A percentile compares a stretch with the other conserved stretches of the same genome.
These are phyloP conservation scores for Coremacera marginata DNA, from an alignment of 2,888 invertebrate genomes.

Conservation along the genomic window DNA sequence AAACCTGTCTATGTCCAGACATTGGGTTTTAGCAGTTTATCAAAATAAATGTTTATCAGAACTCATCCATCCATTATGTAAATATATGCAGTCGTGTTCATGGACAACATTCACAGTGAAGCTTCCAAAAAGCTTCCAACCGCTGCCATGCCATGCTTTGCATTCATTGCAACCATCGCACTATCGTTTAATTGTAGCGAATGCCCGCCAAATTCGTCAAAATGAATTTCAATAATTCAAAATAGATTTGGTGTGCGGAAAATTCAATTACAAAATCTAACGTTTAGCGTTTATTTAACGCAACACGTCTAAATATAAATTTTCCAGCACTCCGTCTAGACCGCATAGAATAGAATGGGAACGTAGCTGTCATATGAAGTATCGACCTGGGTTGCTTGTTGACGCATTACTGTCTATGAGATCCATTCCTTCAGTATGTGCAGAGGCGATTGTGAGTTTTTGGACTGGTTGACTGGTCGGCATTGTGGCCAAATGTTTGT, in stretches of 20 bases:
- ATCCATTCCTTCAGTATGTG: too few species aligned
- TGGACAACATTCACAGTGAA: too few species aligned
- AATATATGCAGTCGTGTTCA: background rate
- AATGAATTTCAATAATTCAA: conserved; percentile 59
- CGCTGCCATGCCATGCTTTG: background rate
- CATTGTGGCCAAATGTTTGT: background rate
- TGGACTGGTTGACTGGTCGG: background rate
- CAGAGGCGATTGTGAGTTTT: background rate
- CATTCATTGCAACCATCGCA: conserved; percentile 9
- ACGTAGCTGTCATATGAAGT: background rate
- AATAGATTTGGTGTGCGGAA: conserved; percentile 50
- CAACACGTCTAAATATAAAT: conserved; percentile 40
- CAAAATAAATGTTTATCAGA: conserved; percentile 8
- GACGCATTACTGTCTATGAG: too few species aligned
- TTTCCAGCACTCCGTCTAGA: background rate
- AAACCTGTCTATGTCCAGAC: conserved; percentile 36
- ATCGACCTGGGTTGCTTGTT: too few species aligned
- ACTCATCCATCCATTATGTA: conserved; percentile 3
- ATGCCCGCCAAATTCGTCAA: conserved; percentile 43
- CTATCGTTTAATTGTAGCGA: background rate
- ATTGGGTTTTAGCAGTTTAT: background rate
- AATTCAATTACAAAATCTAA: conserved; percentile 63
- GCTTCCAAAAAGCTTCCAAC: too few species aligned
- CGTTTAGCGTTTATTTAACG: conserved; percentile 42
- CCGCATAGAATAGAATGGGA: background rate